phyloP scores from a whole-genome alignment of 2,888 invertebrate genomes.

The Oegoconia quadripuncta region DNA sequence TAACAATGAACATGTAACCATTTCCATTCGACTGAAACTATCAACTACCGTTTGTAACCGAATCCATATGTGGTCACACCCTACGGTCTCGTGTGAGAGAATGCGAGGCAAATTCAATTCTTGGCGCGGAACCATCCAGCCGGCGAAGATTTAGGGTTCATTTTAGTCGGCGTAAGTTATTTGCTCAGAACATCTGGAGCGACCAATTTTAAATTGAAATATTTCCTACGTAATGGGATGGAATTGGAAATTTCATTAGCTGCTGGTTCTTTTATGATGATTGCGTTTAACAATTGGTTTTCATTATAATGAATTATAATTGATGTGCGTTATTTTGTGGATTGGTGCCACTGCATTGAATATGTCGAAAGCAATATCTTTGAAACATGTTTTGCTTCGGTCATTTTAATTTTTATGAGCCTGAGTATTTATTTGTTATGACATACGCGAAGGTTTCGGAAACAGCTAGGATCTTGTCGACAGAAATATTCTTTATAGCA shows the following conservation, averaged over 20 bases:
- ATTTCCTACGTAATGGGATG: conserved; percentile 47
- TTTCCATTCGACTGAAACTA: too few species aligned
- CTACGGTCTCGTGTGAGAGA: conserved; percentile 26
- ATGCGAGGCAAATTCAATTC: conserved; percentile 66
- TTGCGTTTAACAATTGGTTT: conserved; percentile 10
- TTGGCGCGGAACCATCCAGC: conserved; percentile 58
- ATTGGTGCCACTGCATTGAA: too few species aligned
- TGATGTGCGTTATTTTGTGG: too few species aligned
- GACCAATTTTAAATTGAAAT: conserved; percentile 61
- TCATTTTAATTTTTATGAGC: too few species aligned
- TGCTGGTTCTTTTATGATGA: conserved; percentile 11
- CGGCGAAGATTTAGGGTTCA: conserved; percentile 70
- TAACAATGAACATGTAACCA: too few species aligned
- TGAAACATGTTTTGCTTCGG: too few species aligned
- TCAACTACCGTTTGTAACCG: neutral
- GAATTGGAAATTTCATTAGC: conserved; percentile 50
- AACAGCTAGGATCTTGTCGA: too few species aligned
- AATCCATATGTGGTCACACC: conserved; percentile 3
- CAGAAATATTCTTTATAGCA: too few species aligned
- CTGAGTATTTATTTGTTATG: too few species aligned
- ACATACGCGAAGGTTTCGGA: too few species aligned
- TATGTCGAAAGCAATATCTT: too few species aligned
- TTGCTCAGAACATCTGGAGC: conserved; percentile 70
- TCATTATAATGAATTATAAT: too few species aligned
- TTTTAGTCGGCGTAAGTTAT: conserved; percentile 67